Percentiles rank a stretch among this genome's conserved stretches.
These are phyloP conservation scores for Gallinago undulata DNA, from an alignment of 2,113 vertebrate genomes.

Conservation along the genomic window DNA sequence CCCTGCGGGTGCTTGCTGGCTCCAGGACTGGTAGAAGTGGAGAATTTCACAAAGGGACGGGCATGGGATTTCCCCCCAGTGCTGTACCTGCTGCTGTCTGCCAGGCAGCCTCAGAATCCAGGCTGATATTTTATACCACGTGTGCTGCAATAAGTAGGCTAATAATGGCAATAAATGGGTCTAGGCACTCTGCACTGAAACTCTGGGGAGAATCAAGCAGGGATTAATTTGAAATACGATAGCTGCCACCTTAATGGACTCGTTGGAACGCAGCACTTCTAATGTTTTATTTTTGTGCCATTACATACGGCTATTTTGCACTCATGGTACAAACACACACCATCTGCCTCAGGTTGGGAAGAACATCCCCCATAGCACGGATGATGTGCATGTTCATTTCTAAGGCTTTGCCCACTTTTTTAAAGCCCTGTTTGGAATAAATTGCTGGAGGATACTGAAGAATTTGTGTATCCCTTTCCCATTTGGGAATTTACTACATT, in stretches of 20 bases:
- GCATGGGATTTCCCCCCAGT: too few relatives aligned
- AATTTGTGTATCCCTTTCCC: background rate
- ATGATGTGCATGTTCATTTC: background rate
- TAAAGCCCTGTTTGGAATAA: background rate
- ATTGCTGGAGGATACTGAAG: background rate
- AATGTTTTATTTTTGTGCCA: background rate
- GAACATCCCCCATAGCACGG: background rate
- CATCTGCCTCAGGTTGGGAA: background rate
- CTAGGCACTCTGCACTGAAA: background rate
- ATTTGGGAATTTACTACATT: background rate
- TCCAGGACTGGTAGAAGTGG: background rate
- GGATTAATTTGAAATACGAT: background rate
- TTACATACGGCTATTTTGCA: background rate
- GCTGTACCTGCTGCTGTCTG: background rate
- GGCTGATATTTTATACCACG: rapidly evolving
- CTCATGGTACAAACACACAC: background rate
- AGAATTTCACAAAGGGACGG: background rate
- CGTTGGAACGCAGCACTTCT: background rate
- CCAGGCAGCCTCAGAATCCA: background rate
- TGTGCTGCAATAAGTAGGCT: background rate
- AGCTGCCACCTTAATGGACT: background rate
- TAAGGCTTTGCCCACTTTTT: background rate
- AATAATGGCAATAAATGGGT: background rate
- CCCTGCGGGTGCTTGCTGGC: background rate
- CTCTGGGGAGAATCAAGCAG: background rate